phyloP scores from a whole-genome alignment of 2,888 invertebrate genomes.

The Uloborus plumipes region DNA sequence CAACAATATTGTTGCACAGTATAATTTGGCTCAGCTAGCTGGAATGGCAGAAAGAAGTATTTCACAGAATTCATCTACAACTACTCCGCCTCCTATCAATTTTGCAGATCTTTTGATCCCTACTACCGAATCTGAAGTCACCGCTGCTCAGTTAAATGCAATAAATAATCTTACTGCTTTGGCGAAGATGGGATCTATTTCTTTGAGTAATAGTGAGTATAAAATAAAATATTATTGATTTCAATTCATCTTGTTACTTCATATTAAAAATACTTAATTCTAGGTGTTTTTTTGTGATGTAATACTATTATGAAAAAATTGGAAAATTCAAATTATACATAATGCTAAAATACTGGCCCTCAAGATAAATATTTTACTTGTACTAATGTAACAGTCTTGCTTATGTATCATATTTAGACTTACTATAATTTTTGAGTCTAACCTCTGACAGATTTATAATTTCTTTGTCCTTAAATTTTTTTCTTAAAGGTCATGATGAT shows the following conservation, averaged over 20 bases:
- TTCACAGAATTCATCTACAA: conserved; percentile 71
- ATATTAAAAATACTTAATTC: too few relatives aligned
- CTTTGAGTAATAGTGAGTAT: conserved; percentile 69
- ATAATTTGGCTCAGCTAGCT: conserved; percentile 86
- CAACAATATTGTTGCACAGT: conserved; percentile 76
- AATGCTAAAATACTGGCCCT: too few relatives aligned
- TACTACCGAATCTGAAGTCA: conserved; percentile 49
- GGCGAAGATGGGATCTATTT: conserved; percentile 82
- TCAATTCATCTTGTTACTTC: too few relatives aligned
- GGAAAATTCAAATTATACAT: too few relatives aligned
- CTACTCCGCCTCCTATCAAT: conserved; percentile 75
- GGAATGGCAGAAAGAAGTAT: conserved; percentile 77
- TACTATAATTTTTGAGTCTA: too few relatives aligned
- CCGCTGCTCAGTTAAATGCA: conserved; percentile 73
- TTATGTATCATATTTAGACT: too few relatives aligned
- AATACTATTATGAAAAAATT: background rate
- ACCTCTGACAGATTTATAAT: too few relatives aligned
- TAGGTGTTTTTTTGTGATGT: background rate
- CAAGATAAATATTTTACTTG: too few relatives aligned
- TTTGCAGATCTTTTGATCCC: conserved; percentile 77
- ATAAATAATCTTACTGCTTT: conserved; percentile 90
- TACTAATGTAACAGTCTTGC: too few relatives aligned
- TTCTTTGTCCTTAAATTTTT: too few relatives aligned
- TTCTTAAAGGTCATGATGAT: too few relatives aligned
- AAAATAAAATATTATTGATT: background rate